Evolutionary conservation across 2,113 vertebrate species (phyloP).

Genomic region (Corythaeola cristata): DNA sequence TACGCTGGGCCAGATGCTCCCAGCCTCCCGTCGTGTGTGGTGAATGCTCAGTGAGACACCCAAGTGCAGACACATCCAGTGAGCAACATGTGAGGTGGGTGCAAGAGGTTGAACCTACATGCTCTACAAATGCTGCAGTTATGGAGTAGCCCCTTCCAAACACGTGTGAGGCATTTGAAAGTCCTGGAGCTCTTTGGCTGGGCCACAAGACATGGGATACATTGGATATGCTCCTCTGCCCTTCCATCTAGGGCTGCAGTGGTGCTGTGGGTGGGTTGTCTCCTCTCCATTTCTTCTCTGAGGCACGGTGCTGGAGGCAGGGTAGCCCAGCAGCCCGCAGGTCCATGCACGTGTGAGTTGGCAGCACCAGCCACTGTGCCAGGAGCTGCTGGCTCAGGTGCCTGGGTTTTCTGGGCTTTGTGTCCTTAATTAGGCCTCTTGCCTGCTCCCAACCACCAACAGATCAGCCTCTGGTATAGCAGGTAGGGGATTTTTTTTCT

Average conservation of each 20-base stretch:
- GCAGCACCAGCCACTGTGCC: neutral
- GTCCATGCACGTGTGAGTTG: neutral
- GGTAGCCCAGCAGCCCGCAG: neutral
- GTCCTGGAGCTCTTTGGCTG: neutral
- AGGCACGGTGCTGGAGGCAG: neutral
- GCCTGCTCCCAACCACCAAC: accelerated
- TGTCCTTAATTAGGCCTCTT: neutral
- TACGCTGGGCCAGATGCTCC: accelerated
- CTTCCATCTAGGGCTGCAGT: accelerated
- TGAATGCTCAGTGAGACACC: neutral
- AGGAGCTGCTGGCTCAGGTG: neutral
- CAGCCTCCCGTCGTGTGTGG: accelerated
- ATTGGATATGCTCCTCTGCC: neutral
- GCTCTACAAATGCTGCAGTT: neutral
- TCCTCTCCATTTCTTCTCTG: neutral
- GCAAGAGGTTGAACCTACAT: accelerated
- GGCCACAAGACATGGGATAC: too few relatives aligned
- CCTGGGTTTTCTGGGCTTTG: neutral
- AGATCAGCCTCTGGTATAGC: neutral
- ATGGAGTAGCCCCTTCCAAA: neutral
- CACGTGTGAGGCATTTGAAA: neutral
- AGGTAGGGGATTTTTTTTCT: neutral
- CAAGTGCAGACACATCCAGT: neutral
- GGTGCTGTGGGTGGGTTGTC: neutral
- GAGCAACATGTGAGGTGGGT: neutral